These are phyloP conservation scores for Polyodon spathula DNA, from an alignment of 2,113 vertebrate genomes.

Conservation along the genomic window DNA sequence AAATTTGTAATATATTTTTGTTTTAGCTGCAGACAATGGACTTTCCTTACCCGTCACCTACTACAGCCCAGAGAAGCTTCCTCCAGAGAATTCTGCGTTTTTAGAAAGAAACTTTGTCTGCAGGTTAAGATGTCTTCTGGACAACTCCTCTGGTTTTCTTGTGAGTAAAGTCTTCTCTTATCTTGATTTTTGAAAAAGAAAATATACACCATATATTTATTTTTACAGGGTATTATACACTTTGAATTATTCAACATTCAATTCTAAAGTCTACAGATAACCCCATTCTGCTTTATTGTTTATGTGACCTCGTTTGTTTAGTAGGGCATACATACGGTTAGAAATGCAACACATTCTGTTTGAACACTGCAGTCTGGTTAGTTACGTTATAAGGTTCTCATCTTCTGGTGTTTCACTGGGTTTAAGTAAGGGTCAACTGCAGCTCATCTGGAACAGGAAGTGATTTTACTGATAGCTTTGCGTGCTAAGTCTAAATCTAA, in stretches of 20 bases:
- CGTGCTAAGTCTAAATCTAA: neutral
- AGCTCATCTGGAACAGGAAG: conserved; percentile 12
- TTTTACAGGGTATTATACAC: neutral
- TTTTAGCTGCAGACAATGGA: conserved; percentile 37
- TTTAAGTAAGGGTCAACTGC: conserved; percentile 15
- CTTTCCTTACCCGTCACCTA: conserved; percentile 29
- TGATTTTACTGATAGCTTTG: conserved; percentile 2
- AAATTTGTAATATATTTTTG: neutral
- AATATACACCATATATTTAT: neutral
- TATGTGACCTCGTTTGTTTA: neutral
- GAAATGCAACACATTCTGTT: neutral
- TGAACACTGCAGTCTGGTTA: neutral
- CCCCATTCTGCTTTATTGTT: neutral
- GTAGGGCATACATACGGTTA: conserved; percentile 1
- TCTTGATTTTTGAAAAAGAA: neutral
- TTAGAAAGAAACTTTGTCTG: conserved; percentile 74
- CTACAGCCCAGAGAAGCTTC: conserved; percentile 59
- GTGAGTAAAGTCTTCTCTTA: conserved; percentile 36
- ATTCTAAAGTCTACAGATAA: neutral
- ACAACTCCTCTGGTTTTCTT: conserved; percentile 76
- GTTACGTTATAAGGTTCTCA: conserved; percentile 4
- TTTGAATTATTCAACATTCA: neutral
- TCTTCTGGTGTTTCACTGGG: neutral
- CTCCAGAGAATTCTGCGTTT: conserved; percentile 65
- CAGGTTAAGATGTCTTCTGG: conserved; percentile 68